Evolutionary conservation across 2,888 invertebrate species (phyloP).

Genomic region (Galeruca laticollis): DNA sequence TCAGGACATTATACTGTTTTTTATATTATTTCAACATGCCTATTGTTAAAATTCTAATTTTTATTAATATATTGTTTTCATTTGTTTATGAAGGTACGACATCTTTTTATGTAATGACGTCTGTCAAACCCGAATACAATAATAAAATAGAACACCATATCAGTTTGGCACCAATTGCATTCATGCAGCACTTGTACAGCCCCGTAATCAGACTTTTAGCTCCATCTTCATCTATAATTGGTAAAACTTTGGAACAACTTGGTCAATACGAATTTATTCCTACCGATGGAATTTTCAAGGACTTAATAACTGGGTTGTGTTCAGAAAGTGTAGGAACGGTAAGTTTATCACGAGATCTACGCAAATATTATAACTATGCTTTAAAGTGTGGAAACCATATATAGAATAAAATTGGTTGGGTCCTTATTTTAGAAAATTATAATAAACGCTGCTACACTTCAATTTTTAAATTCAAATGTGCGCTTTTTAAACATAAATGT

Average conservation of each 20-base stretch:
- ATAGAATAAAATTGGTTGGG: no score
- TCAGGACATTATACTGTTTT: no score
- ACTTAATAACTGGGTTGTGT: conserved; percentile 31
- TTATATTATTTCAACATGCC: no score
- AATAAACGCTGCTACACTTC: no score
- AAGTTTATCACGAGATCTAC: no score
- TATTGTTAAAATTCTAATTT: no score
- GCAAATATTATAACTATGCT: no score
- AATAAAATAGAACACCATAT: conserved; percentile 75
- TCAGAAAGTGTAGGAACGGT: conserved; percentile 25
- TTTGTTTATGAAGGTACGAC: conserved; percentile 71
- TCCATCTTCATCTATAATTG: conserved; percentile 49
- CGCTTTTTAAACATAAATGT: no score
- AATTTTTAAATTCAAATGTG: no score
- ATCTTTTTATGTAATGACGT: conserved; percentile 75
- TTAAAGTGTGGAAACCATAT: no score
- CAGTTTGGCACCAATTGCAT: conserved; percentile 79
- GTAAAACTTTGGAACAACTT: conserved; percentile 56
- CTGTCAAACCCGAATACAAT: conserved; percentile 76
- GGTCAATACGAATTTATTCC: conserved; percentile 76
- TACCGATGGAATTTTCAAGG: conserved; percentile 67
- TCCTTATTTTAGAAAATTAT: no score
- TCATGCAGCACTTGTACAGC: conserved; percentile 69
- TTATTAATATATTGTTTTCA: no score
- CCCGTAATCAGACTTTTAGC: conserved; percentile 56